Conservation (phyloP, 2,797 vertebrate genomes). For the Rhynchotus rufescens region DNA sequence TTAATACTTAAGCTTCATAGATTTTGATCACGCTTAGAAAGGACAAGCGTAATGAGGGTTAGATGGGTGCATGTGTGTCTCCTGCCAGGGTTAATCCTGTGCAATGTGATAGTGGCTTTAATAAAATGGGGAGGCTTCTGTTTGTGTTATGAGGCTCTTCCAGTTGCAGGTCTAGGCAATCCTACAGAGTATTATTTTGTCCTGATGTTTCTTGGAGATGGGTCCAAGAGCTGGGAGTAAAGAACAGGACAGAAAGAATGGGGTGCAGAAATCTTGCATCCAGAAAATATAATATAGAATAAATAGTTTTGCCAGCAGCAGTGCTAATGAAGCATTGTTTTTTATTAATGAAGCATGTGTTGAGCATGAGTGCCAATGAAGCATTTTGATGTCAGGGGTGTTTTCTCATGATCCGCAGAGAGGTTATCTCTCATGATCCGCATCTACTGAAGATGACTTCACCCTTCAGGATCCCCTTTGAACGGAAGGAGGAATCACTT, state of each 20-base stretch:
- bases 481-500: not conserved
- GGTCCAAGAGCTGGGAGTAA: not conserved
- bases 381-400: not conserved
- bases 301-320: not conserved
- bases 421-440: not conserved
- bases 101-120: not conserved
- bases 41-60: not conserved
- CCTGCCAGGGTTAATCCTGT: not conserved
- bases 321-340: not conserved
- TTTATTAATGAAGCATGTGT: rapidly evolving
- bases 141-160: not conserved
- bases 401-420: not conserved
- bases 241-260: conserved; percentile 23
- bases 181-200: not conserved
- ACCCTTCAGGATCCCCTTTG: not conserved
- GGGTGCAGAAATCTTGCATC: not conserved
- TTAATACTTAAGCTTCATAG: not conserved
- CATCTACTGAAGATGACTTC: not conserved
- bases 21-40: not conserved
- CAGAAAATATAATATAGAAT: not conserved
- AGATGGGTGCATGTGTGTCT: not conserved
- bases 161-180: not conserved
- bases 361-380: not conserved
- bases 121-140: not conserved
- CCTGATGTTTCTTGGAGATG: not conserved